These are phyloP conservation scores for Chromis chromis DNA, from an alignment of 2,797 vertebrate genomes.

Conservation along the genomic window DNA sequence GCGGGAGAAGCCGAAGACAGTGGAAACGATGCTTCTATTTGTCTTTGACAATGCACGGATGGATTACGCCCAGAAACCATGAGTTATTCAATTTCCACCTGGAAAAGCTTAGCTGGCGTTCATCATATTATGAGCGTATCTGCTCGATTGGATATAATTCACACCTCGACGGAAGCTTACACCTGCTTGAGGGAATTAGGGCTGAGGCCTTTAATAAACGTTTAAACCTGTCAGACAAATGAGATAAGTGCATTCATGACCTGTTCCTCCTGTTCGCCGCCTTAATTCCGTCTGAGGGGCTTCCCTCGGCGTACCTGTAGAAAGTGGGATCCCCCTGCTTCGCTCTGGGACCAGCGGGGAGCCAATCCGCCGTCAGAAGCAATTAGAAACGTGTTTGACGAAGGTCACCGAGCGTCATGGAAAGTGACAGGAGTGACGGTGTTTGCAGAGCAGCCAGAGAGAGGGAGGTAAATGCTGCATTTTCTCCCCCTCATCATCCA, in stretches of 20 bases:
- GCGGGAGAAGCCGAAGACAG: slow-evolving; percentile 36
- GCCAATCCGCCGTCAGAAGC: slow-evolving; percentile 83
- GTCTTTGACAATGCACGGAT: slow-evolving; percentile 72
- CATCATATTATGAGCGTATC: slow-evolving; percentile 84
- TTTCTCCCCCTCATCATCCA: slow-evolving; percentile 60
- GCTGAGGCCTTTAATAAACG: slow-evolving; percentile 83
- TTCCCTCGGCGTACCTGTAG: slow-evolving; percentile 73
- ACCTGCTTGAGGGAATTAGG: slow-evolving; percentile 88
- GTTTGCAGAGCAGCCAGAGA: slow-evolving; percentile 73
- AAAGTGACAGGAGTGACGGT: slow-evolving; percentile 87
- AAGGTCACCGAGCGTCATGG: slow-evolving; percentile 87
- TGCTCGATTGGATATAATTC: slow-evolving; percentile 83
- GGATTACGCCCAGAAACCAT: slow-evolving; percentile 80
- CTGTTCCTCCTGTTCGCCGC: slow-evolving; percentile 75
- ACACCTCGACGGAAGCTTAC: slow-evolving; percentile 86
- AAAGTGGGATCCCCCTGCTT: slow-evolving; percentile 26
- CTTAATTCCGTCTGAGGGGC: slow-evolving; percentile 82
- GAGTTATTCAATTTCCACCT: slow-evolving; percentile 88
- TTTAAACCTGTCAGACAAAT: slow-evolving; percentile 87
- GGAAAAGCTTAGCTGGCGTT: slow-evolving; percentile 80
- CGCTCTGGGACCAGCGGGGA: slow-evolving; percentile 40
- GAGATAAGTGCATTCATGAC: slow-evolving; percentile 84
- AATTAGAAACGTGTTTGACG: slow-evolving; percentile 87
- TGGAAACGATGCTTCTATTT: slow-evolving; percentile 68
- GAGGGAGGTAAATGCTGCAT: slow-evolving; percentile 62